Percentiles rank a stretch among this genome's conserved stretches.
Conservation (phyloP, 2,888 invertebrate genomes). For the Drosophila anomelani region DNA sequence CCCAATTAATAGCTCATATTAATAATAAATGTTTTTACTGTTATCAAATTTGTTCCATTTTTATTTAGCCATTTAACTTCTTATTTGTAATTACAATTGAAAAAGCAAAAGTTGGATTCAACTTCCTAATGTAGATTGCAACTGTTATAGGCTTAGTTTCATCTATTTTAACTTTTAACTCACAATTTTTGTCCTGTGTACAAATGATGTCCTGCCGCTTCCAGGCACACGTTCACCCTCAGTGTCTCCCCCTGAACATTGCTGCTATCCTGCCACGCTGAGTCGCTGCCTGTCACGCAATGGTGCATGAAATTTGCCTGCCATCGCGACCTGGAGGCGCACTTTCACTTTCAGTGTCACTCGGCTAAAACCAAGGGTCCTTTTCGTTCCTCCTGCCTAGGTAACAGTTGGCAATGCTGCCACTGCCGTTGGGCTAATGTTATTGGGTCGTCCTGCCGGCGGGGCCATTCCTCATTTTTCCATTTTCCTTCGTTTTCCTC, state of each 20-base stretch:
- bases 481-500: constrained; percentile 21
- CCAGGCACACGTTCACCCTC: constrained; percentile 52
- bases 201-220: constrained; percentile 59
- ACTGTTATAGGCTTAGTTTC: not conserved
- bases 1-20: too few species aligned
- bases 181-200: constrained; percentile 12
- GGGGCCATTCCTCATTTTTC: constrained; percentile 67
- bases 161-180: not conserved
- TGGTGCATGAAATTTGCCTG: constrained; percentile 75
- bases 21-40: too few species aligned
- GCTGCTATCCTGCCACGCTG: constrained; percentile 20
- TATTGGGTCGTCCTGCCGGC: constrained; percentile 58
- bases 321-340: constrained; percentile 52
- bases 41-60: too few species aligned
- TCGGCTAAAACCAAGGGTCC: constrained; percentile 3
- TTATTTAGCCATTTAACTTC: too few species aligned
- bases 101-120: too few species aligned
- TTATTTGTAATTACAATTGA: too few species aligned
- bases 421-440: constrained; percentile 65
- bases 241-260: not conserved
- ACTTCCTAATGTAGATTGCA: not conserved
- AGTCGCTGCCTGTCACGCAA: constrained; percentile 56
- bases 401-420: constrained; percentile 49
- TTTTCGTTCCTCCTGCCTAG: constrained; percentile 40
- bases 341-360: constrained; percentile 70